Evolutionary conservation across 2,888 invertebrate species (phyloP).

Genomic region (Lycia hirtaria): DNA sequence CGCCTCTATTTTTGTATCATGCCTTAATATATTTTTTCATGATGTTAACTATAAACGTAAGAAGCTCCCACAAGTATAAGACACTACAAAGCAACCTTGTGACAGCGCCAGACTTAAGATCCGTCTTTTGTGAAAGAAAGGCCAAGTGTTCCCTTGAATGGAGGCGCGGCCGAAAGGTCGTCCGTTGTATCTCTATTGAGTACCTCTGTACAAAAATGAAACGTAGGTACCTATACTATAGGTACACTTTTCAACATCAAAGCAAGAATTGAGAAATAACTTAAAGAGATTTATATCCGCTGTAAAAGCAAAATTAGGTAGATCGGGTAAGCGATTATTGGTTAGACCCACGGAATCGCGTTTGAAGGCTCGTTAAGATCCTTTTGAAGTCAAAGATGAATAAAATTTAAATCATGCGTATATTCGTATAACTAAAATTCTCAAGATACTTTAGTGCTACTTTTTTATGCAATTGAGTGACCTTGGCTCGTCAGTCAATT

Average conservation of each 20-base stretch:
- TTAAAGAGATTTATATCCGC: slow-evolving; percentile 22
- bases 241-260: slow-evolving; percentile 45
- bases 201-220: slow-evolving; percentile 61
- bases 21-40: too few species aligned
- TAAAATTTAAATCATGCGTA: neutral
- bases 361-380: slow-evolving; percentile 2
- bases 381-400: slow-evolving; percentile 1
- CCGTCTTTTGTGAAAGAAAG: slow-evolving; percentile 67
- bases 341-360: slow-evolving; percentile 1
- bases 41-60: slow-evolving; percentile 1
- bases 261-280: slow-evolving; percentile 20
- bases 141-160: slow-evolving; percentile 69
- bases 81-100: slow-evolving; percentile 54
- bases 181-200: slow-evolving; percentile 67
- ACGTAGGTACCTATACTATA: slow-evolving; percentile 13
- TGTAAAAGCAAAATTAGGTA: slow-evolving; percentile 20
- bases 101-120: slow-evolving; percentile 56
- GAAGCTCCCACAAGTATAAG: slow-evolving; percentile 22
- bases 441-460: too few species aligned
- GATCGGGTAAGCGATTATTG: slow-evolving; percentile 23
- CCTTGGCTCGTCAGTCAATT: too few species aligned
- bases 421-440: neutral
- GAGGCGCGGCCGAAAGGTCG: slow-evolving; percentile 66
- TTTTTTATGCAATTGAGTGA: too few species aligned
- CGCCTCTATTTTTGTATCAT: too few species aligned